Evolutionary conservation across 2,113 vertebrate genomes (phyloP).

Genomic region (Mustela nigripes): DNA sequence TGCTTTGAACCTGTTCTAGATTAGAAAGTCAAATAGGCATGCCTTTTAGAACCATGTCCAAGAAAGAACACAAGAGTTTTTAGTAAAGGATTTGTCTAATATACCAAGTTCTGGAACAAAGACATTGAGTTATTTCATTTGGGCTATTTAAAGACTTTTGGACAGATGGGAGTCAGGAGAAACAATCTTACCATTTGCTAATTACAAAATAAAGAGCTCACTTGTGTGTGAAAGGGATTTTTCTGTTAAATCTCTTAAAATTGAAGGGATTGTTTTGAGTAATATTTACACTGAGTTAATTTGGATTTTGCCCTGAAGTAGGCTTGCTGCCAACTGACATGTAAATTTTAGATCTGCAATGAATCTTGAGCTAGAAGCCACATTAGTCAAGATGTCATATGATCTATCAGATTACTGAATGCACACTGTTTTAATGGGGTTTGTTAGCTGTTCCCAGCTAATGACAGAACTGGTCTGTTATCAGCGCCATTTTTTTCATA

Average conservation of each 20-base stretch:
- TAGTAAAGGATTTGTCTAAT: background rate
- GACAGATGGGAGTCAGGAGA: background rate
- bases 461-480: background rate
- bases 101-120: background rate
- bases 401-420: background rate
- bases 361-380: background rate
- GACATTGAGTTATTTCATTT: conserved; percentile 3
- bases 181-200: background rate
- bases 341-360: background rate
- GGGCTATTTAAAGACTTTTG: background rate
- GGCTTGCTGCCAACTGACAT: background rate
- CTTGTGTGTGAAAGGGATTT: background rate
- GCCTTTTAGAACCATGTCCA: background rate
- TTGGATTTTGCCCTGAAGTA: background rate
- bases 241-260: conserved; percentile 4
- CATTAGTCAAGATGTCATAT: background rate
- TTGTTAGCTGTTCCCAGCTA: background rate
- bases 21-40: conserved; percentile 67
- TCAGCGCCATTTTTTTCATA: background rate
- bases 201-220: conserved; percentile 13
- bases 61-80: conserved; percentile 43
- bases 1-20: conserved; percentile 69
- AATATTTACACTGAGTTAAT: conserved; percentile 29
- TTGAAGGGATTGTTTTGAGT: background rate
- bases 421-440: background rate